Conservation (phyloP, 2,888 invertebrate species). For the Dasysyrphus albostriatus region DNA sequence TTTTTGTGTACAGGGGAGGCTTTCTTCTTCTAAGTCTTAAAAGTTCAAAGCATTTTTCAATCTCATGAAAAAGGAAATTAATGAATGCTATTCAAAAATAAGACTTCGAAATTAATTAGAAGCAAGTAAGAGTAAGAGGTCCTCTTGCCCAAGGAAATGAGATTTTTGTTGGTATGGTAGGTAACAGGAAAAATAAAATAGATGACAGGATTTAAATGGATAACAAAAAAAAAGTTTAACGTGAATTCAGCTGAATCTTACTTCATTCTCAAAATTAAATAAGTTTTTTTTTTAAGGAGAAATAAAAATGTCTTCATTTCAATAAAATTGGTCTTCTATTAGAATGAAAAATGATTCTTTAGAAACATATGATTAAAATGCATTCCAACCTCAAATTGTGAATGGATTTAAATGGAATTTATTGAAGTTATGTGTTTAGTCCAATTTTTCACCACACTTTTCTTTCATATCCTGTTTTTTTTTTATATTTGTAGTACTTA, state of each 20-base stretch:
- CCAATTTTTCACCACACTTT: no score
- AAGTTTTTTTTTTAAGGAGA: neutral
- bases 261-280: neutral
- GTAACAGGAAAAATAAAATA: neutral
- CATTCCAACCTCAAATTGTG: no score
- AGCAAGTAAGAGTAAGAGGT: neutral
- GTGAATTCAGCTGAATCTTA: neutral
- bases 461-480: no score
- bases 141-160: slow-evolving; percentile 4
- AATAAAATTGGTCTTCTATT: neutral
- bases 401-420: no score
- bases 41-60: slow-evolving; percentile 35
- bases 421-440: no score
- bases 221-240: neutral
- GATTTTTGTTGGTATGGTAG: neutral
- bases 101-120: slow-evolving; percentile 56
- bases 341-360: no score
- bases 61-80: slow-evolving; percentile 24
- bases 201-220: slow-evolving; percentile 13
- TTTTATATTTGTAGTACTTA: no score
- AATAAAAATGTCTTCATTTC: neutral
- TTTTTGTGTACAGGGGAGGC: neutral
- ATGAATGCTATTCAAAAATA: slow-evolving; percentile 44
- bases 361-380: no score
- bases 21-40: slow-evolving; percentile 13